Base-by-base conservation (phyloP, 2,888 invertebrate species). In the Myopa testacea region DNA sequence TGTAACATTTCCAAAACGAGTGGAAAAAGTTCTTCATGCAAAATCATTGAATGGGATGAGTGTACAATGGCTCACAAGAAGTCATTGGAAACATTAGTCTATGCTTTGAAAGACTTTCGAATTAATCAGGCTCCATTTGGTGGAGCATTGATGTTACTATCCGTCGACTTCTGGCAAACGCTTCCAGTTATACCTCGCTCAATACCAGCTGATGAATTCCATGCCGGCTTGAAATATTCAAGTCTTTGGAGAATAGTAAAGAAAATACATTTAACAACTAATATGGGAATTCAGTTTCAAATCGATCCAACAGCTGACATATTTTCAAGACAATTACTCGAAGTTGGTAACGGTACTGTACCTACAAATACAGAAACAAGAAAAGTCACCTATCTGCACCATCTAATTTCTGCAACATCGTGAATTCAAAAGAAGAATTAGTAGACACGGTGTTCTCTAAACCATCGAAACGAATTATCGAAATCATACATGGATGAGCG, bases 11-110 rank as follows among this genome's bases (percentile, higher is more conserved):
- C 84, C 0, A 70, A 84, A 83, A 81, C 81, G 6, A 45, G 84
- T 83, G 82, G 85, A 82, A 67, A 83, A 81, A 83, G 82, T 87
- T 71, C 80, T 86, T 67, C 80, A 77, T 83, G 83, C 67, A 81
- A 81, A 81, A 78, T 86, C 40, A 85, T 86, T 19, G 77, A 86
- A 69, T 84, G 84, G 83, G 81, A 82, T 80, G 82, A 84, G 79
- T 82, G 81, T 68, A 85, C 83, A 75, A 85, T 85, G 84, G 82
- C 83, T 38, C 83, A 85, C 68, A 84, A 82, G 81, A 80, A 81
- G 62, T 78, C 82, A 78, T 80, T 84, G 34, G 84, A 84, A 79
- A 84, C 84, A 75, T 77, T 85, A 14, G 70, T 84, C 73, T 78
- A 82, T 79, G 84, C 83, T 65, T 71, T 84, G 60, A 73, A 81